These are phyloP conservation scores for Eupeodes corollae DNA, from an alignment of 1,140 invertebrate genomes.

Conservation along the genomic window DNA sequence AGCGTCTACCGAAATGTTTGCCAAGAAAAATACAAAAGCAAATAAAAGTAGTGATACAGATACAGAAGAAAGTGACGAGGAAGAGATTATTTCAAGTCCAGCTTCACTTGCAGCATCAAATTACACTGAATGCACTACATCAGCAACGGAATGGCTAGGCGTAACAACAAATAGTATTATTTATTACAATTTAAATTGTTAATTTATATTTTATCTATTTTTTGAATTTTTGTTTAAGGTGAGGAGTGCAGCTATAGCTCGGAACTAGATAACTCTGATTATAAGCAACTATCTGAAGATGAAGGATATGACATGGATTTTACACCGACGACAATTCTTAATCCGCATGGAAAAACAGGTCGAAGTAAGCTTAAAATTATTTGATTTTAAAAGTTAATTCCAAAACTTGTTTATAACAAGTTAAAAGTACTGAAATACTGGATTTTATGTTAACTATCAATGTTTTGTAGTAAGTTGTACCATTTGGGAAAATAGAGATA, in stretches of 20 bases:
- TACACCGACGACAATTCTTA: slow-evolving; percentile 58
- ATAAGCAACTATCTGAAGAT: slow-evolving; percentile 30
- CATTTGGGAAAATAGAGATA: slow-evolving; percentile 80
- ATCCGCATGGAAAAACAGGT: slow-evolving; percentile 57
- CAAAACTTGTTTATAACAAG: no score
- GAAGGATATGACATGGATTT: slow-evolving; percentile 59
- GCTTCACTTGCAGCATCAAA: slow-evolving; percentile 16
- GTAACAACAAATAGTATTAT: slow-evolving; percentile 70
- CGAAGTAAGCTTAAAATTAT: slow-evolving; percentile 46
- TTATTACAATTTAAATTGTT: slow-evolving; percentile 8
- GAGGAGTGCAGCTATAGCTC: slow-evolving; percentile 73
- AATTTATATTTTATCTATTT: neutral
- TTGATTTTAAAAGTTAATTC: no score
- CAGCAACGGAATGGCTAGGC: slow-evolving; percentile 71
- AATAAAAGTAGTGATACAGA: slow-evolving; percentile 39
- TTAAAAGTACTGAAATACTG: no score
- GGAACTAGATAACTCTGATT: slow-evolving; percentile 52
- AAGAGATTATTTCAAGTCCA: slow-evolving; percentile 41
- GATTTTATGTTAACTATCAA: neutral
- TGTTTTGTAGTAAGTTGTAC: slow-evolving; percentile 71
- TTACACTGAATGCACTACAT: slow-evolving; percentile 40
- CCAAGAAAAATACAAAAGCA: slow-evolving; percentile 8
- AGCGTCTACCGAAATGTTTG: neutral
- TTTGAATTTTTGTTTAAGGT: slow-evolving; percentile 24
- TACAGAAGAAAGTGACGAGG: slow-evolving; percentile 44